Evolutionary conservation across 2,888 invertebrate species (phyloP).

Genomic region (Byasa hedistus): DNA sequence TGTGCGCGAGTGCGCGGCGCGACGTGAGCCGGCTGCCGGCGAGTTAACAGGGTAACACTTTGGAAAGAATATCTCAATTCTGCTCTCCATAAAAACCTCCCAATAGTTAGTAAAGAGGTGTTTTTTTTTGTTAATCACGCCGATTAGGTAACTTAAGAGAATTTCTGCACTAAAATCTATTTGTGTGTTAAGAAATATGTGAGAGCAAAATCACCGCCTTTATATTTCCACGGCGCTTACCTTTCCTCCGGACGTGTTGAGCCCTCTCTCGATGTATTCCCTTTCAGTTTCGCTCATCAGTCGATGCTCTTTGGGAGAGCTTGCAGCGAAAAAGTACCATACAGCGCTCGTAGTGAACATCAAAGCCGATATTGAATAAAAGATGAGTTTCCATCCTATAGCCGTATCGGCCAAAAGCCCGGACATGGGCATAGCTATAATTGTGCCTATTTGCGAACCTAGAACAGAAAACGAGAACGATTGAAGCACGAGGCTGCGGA

Average conservation of each 20-base stretch:
- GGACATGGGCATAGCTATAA: conserved; percentile 83
- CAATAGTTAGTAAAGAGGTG: too few species aligned
- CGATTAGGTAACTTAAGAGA: too few species aligned
- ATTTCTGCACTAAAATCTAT: too few species aligned
- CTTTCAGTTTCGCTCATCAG: conserved; percentile 79
- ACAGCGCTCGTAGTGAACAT: conserved; percentile 76
- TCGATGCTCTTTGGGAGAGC: conserved; percentile 78
- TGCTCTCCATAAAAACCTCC: too few species aligned
- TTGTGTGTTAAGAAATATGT: too few species aligned
- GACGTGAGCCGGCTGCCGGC: too few species aligned
- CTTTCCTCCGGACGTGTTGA: conserved; percentile 48
- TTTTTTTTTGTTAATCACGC: too few species aligned
- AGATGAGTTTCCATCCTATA: conserved; percentile 85
- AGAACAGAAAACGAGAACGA: conserved; percentile 37
- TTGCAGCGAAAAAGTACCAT: conserved; percentile 80
- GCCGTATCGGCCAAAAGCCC: conserved; percentile 80
- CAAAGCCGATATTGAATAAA: conserved; percentile 80
- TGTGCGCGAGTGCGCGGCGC: too few species aligned
- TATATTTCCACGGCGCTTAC: conserved; percentile 7
- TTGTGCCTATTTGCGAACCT: conserved; percentile 84
- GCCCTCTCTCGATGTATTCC: conserved; percentile 79
- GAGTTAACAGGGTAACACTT: too few species aligned
- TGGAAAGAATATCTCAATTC: too few species aligned
- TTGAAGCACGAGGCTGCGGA: neutral
- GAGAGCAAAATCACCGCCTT: too few species aligned